Evolutionary conservation across 23 tunicate genomes (phyloP), one percentile per base, ranked within the genome.

Genomic region (Styela plicata): DNA sequence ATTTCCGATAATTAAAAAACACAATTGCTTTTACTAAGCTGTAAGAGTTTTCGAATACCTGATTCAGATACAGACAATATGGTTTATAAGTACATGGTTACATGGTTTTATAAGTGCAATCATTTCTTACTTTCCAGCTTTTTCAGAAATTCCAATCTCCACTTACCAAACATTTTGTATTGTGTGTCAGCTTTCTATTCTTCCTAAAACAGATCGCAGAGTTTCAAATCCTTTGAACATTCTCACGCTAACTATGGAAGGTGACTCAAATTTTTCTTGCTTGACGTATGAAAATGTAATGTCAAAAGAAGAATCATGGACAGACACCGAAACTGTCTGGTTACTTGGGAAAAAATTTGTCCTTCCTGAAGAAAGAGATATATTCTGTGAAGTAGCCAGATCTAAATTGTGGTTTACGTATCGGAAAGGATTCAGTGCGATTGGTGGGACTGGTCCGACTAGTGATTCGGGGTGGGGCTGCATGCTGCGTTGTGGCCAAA

Each of bases 391-490:
- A 25, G 30, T 25, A 3, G 79, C 71, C 66, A 87, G 89, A 78
- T 87, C 99, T 21, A 81, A 81, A 29, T 1, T 96, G 31, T 96
- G 99, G 99, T 87, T 86, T 62, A 96, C 94, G 1, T 96, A 96
- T 74, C 89, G 99, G 2, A 87, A 71, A 73, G 89, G 96, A 20
- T 96, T 86, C 63, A 63, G 63, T 36, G 71, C 87, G 30, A 91
- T 96, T 18, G 99, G 99, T 67, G 99, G 97, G 0, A 77, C 90
- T 36, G 99, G 99, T 22, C 94, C 97, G 2, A 87, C 97, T n/a
- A 73, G 82, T 63, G 99, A 96, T 74, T 23, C 92, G 16, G 99
- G 99, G 24, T 96, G 99, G 99, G 99, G 99, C 0, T 96, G 99
- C 33, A 96, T 96, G 99, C 78, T 96, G 30, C 83, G 99, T 10